These are phyloP conservation scores for Bovichtus diacanthus DNA, from an alignment of 2,797 vertebrate species.

Conservation along the genomic window DNA sequence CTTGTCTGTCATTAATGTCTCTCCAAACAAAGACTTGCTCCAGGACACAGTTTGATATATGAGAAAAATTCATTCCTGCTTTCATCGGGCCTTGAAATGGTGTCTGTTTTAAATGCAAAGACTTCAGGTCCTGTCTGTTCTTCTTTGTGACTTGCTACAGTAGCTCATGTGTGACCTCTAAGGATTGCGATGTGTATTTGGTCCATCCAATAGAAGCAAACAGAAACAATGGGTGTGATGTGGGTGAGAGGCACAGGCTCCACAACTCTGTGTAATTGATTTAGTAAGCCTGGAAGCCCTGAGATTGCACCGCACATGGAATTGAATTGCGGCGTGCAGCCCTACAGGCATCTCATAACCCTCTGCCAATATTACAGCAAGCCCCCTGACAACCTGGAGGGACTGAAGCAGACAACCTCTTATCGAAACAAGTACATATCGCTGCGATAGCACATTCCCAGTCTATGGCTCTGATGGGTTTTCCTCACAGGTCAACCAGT, in stretches of 20 bases:
- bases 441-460: slow-evolving; percentile 57
- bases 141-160: slow-evolving; percentile 34
- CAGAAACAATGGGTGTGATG: slow-evolving; percentile 63
- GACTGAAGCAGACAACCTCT: slow-evolving; percentile 49
- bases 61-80: slow-evolving; percentile 40
- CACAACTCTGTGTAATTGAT: slow-evolving; percentile 83
- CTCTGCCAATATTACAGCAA: slow-evolving; percentile 72
- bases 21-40: slow-evolving; percentile 66
- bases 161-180: slow-evolving; percentile 36
- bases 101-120: slow-evolving; percentile 40
- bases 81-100: slow-evolving; percentile 51
- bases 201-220: slow-evolving; percentile 36
- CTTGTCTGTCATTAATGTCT: slow-evolving; percentile 71
- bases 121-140: slow-evolving; percentile 28
- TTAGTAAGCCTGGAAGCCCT: slow-evolving; percentile 79
- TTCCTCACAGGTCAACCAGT: slow-evolving; percentile 65
- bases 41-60: slow-evolving; percentile 54
- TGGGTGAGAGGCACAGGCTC: slow-evolving; percentile 60
- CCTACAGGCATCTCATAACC: slow-evolving; percentile 77
- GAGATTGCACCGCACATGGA: slow-evolving; percentile 73
- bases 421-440: slow-evolving; percentile 71
- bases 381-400: slow-evolving; percentile 58
- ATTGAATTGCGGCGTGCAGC: slow-evolving; percentile 69
- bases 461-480: slow-evolving; percentile 67
- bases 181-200: slow-evolving; percentile 36